Percentiles rank a stretch among this genome's conserved stretches.
These are phyloP conservation scores for Bilobella aurantiaca DNA, from an alignment of 1,140 invertebrate genomes.

Conservation along the genomic window DNA sequence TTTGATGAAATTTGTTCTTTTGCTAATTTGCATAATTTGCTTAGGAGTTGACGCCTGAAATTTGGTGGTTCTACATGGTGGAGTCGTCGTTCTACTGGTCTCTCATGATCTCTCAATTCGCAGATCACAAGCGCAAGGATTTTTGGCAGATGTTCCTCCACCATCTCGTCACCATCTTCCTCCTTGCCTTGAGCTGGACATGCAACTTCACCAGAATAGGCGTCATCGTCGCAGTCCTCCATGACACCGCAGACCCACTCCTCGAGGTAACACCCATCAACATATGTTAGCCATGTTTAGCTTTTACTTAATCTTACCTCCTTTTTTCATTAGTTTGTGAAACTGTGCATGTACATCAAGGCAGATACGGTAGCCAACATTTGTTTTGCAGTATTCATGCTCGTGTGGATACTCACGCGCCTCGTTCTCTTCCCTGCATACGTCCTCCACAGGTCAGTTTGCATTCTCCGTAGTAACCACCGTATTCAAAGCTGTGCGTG, in stretches of 20 bases:
- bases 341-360: conserved; percentile 81
- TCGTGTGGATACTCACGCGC: conserved; percentile 76
- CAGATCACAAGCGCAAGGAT: conserved; percentile 85
- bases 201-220: conserved; percentile 88
- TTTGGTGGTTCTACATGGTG: conserved; percentile 91
- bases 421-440: conserved; percentile 75
- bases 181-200: conserved; percentile 87
- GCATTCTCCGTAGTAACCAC: no score
- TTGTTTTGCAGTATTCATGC: conserved; percentile 74
- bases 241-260: conserved; percentile 91
- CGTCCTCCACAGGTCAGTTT: conserved; percentile 69
- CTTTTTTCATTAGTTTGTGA: conserved; percentile 55
- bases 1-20: background rate
- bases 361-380: conserved; percentile 74
- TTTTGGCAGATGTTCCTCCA: conserved; percentile 98
- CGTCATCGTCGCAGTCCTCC: conserved; percentile 76
- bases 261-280: conserved; percentile 57
- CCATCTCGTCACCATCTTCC: conserved; percentile 79
- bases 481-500: no score
- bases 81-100: conserved; percentile 94
- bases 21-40: background rate
- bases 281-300: conserved; percentile 12
- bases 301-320: conserved; percentile 8
- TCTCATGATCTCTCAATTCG: conserved; percentile 75
- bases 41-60: conserved; percentile 44